A percentile compares a stretch with the other conserved stretches of the same genome.
Conservation (phyloP, 2,113 vertebrate genomes). For the Ciconia stormi region DNA sequence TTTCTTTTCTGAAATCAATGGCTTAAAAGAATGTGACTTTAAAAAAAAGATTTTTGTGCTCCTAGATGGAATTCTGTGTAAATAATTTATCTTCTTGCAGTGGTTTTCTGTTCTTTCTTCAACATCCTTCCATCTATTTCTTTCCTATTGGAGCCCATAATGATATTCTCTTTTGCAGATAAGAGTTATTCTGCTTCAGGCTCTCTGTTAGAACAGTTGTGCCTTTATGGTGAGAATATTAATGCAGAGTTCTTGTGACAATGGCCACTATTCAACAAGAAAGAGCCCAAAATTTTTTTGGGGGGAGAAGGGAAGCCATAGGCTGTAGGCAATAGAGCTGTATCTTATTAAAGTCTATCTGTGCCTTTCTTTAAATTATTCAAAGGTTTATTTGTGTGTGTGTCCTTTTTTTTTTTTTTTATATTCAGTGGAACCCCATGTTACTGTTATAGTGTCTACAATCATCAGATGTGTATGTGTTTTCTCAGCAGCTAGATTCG, state of each 20-base stretch:
- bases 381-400: neutral
- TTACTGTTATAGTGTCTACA: neutral
- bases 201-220: neutral
- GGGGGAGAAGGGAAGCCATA: neutral
- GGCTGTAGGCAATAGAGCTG: neutral
- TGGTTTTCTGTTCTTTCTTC: neutral
- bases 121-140: neutral
- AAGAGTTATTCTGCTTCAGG: neutral
- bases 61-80: neutral
- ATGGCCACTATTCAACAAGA: neutral
- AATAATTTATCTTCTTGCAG: constrained; percentile 20
- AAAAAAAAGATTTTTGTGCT: neutral
- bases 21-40: neutral
- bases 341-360: neutral
- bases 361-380: neutral
- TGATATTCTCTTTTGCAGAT: neutral
- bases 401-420: too few relatives aligned
- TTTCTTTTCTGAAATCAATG: constrained; percentile 1
- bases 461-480: neutral
- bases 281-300: neutral
- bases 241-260: neutral
- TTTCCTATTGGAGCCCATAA: neutral
- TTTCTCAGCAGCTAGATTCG: neutral
- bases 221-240: neutral
- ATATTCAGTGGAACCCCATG: neutral